Evolutionary conservation across 2,113 vertebrate genomes (phyloP).

Genomic region (Takifugu flavidus): DNA sequence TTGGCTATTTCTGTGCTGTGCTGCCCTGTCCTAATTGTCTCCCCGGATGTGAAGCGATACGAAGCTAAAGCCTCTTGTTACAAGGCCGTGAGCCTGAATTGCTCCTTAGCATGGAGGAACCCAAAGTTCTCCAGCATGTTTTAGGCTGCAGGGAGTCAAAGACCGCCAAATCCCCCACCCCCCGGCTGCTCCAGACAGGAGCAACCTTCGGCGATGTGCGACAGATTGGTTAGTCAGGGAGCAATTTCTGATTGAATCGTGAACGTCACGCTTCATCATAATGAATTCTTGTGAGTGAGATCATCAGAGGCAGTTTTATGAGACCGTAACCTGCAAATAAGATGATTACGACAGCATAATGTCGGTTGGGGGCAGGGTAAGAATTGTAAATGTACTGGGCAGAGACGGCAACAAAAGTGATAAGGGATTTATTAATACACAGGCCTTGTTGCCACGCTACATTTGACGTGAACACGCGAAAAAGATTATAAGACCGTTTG

Average conservation of each 20-base stretch:
- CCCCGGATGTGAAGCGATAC: conserved; percentile 38
- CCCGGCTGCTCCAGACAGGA: conserved; percentile 19
- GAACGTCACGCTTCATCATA: conserved; percentile 35
- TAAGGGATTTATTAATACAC: conserved; percentile 58
- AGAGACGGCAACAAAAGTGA: conserved; percentile 55
- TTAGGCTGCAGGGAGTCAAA: conserved; percentile 21
- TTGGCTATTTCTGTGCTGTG: conserved; percentile 26
- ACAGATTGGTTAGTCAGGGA: conserved; percentile 44
- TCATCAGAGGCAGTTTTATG: conserved; percentile 47
- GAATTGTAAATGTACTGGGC: conserved; percentile 44
- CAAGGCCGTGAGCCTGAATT: conserved; percentile 45
- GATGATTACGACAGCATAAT: conserved; percentile 51
- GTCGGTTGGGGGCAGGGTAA: conserved; percentile 25
- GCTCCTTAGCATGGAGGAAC: conserved; percentile 38
- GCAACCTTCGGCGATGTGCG: background rate
- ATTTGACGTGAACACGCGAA: conserved; percentile 53
- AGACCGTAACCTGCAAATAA: conserved; percentile 58
- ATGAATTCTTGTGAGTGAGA: conserved; percentile 46
- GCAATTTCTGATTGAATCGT: conserved; percentile 32
- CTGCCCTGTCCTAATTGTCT: conserved; percentile 53
- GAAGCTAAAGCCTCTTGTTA: conserved; percentile 28
- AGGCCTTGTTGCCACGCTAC: conserved; percentile 55
- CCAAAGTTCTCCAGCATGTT: conserved; percentile 22
- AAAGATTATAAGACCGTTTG: conserved; percentile 43
- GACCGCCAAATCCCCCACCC: conserved; percentile 12